Conservation (phyloP, 2,888 invertebrate species). For the Cheilosia urbana region DNA sequence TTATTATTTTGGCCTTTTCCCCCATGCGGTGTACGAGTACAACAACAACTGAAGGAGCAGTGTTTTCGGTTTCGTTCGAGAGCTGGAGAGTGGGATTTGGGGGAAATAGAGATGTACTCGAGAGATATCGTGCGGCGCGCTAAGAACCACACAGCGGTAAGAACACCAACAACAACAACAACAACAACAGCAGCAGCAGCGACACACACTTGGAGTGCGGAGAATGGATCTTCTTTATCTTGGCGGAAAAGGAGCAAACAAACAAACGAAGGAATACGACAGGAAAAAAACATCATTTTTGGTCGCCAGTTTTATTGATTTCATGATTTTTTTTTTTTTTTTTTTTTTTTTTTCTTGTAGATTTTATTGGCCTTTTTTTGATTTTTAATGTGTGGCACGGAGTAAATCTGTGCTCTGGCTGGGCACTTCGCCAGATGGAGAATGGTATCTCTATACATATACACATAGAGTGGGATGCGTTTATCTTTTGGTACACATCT, state of each 20-base stretch:
- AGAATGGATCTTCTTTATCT: constrained; percentile 68
- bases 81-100: constrained; percentile 42
- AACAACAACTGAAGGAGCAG: background rate
- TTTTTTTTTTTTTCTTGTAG: constrained; percentile 14
- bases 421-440: constrained; percentile 70
- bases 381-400: constrained; percentile 71
- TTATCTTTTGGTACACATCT: constrained; percentile 73
- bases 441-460: constrained; percentile 21
- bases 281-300: constrained; percentile 61
- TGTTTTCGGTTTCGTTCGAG: constrained; percentile 67
- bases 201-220: constrained; percentile 28
- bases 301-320: constrained; percentile 75
- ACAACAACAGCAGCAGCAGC: constrained; percentile 17
- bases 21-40: no score
- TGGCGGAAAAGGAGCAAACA: constrained; percentile 40
- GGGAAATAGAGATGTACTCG: constrained; percentile 74
- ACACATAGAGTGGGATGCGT: constrained; percentile 46
- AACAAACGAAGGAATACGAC: background rate
- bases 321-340: constrained; percentile 37
- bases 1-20: constrained; percentile 1
- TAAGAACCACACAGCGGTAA: constrained; percentile 70
- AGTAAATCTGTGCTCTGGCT: constrained; percentile 67
- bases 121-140: constrained; percentile 73
- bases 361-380: constrained; percentile 64
- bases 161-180: constrained; percentile 5